phyloP scores from a whole-genome alignment of 2,113 vertebrate genomes.

The Mustela lutreola region DNA sequence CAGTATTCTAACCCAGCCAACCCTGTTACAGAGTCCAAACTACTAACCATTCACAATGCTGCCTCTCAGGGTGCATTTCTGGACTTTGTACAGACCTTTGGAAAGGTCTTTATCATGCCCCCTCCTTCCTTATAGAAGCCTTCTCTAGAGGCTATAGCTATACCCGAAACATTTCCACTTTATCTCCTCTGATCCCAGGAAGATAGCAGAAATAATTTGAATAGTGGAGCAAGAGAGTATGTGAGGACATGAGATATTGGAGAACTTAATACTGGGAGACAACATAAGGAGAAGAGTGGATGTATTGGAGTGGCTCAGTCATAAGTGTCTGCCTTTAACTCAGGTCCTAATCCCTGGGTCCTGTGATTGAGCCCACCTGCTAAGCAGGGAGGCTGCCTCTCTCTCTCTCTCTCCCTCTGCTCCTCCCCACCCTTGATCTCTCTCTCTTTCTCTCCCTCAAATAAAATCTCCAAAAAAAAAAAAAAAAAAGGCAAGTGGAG shows the following conservation, averaged over 20 bases:
- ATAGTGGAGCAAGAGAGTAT: neutral
- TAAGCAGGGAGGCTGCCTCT: neutral
- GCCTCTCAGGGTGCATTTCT: neutral
- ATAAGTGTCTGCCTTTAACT: neutral
- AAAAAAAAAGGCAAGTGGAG: neutral
- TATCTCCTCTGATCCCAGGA: neutral
- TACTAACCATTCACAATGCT: neutral
- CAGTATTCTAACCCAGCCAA: neutral
- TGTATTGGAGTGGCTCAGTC: neutral
- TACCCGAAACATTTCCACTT: neutral
- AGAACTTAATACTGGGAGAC: neutral
- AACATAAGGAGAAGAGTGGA: neutral
- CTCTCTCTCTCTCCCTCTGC: neutral
- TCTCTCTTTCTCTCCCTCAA: neutral
- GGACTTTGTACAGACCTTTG: neutral
- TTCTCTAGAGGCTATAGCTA: neutral
- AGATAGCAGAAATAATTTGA: neutral
- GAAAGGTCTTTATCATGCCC: neutral
- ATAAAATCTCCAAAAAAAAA: neutral
- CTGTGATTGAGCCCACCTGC: neutral
- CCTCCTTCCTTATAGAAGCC: neutral
- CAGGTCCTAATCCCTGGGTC: neutral
- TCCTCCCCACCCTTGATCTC: neutral
- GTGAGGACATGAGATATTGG: neutral
- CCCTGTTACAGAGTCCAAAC: neutral